phyloP scores from a whole-genome alignment of 2,888 invertebrate genomes.

The Drosophila vallismaia region DNA sequence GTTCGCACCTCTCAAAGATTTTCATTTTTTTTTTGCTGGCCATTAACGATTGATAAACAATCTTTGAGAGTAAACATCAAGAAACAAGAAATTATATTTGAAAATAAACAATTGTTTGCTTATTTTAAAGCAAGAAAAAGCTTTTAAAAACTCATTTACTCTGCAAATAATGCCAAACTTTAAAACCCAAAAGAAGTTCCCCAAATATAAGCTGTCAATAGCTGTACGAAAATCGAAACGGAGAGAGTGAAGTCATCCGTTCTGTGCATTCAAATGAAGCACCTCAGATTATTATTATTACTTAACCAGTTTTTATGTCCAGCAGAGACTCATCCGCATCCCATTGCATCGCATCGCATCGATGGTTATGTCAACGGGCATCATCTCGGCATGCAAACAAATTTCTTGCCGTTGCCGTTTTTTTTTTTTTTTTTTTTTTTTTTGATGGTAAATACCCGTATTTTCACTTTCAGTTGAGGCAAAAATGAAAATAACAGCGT shows the following conservation, averaged over 20 bases:
- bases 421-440: conserved; percentile 14
- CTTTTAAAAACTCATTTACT: conserved; percentile 41
- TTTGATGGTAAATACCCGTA: conserved; percentile 45
- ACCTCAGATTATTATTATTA: conserved; percentile 39
- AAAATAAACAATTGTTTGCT: conserved; percentile 35
- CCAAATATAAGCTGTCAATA: conserved; percentile 10
- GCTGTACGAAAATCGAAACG: background rate
- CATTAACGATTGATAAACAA: conserved; percentile 37
- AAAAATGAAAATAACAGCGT: conserved; percentile 51
- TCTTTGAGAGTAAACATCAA: conserved; percentile 12
- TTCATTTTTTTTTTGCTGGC: conserved; percentile 18
- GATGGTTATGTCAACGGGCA: conserved; percentile 65
- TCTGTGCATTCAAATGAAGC: conserved; percentile 38
- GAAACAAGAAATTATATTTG: conserved; percentile 17
- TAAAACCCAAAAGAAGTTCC: conserved; percentile 13
- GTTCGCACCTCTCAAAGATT: conserved; percentile 27
- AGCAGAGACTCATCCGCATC: conserved; percentile 31
- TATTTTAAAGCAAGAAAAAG: conserved; percentile 47
- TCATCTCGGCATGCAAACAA: conserved; percentile 40
- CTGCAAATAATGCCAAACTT: conserved; percentile 8
- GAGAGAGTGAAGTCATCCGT: conserved; percentile 19
- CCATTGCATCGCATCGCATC: conserved; percentile 32
- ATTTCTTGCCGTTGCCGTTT: conserved; percentile 9
- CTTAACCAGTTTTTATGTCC: conserved; percentile 49
- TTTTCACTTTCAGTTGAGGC: conserved; percentile 66